Conservation (phyloP, 2,888 invertebrate genomes). For the Plebejus argus region DNA sequence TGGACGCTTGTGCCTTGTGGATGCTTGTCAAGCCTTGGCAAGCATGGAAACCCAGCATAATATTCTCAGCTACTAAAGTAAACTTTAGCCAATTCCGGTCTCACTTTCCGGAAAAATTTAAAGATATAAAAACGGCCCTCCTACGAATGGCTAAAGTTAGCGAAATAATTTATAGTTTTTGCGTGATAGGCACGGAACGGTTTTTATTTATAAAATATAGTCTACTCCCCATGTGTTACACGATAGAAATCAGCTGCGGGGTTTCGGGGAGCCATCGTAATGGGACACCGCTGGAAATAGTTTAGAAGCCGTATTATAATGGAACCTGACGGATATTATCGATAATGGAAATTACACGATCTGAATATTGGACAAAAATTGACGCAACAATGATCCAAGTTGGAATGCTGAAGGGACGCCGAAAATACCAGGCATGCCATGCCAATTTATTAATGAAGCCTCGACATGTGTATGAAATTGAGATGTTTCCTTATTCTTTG, state of each 20-base stretch:
- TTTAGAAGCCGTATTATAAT: slow-evolving; percentile 25
- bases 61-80: neutral
- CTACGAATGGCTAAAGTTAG: slow-evolving; percentile 8
- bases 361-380: slow-evolving; percentile 11
- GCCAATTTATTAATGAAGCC: slow-evolving; percentile 4
- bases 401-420: neutral
- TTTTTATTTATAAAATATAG: slow-evolving; percentile 27
- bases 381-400: slow-evolving; percentile 12
- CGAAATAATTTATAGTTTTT: slow-evolving; percentile 22
- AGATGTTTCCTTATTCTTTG: neutral
- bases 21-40: too few species aligned
- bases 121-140: slow-evolving; percentile 4
- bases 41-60: too few species aligned
- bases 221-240: neutral
- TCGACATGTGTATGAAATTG: neutral
- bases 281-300: slow-evolving; percentile 24
- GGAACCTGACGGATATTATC: neutral
- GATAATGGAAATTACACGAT: neutral
- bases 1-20: too few species aligned
- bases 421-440: neutral
- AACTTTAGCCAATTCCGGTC: neutral
- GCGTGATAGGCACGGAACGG: slow-evolving; percentile 5
- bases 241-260: slow-evolving; percentile 16
- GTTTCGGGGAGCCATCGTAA: slow-evolving; percentile 22
- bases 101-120: neutral